phyloP scores from a whole-genome alignment of 1,140 invertebrate species.

The Drosophila chauvacae region DNA sequence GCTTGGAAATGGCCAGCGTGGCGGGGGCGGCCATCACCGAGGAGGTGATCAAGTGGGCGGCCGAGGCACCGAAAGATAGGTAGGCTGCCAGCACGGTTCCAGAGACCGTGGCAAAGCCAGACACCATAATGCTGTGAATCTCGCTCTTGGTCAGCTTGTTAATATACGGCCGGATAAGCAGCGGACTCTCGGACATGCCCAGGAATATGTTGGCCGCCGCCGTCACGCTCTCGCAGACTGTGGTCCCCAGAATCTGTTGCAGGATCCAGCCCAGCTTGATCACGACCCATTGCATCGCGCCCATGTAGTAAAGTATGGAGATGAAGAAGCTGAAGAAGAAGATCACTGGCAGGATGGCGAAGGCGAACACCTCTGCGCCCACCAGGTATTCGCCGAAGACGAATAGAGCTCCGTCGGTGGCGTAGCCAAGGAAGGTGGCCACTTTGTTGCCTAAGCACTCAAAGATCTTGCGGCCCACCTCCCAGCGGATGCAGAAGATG shows the following conservation, averaged over 20 bases:
- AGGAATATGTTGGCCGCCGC: slow-evolving; percentile 96
- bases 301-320: slow-evolving; percentile 94
- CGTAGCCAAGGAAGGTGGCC: slow-evolving; percentile 91
- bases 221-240: slow-evolving; percentile 95
- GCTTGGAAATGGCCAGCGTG: slow-evolving; percentile 94
- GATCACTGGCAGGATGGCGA: slow-evolving; percentile 93
- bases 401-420: slow-evolving; percentile 91
- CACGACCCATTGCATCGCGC: slow-evolving; percentile 94
- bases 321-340: slow-evolving; percentile 96
- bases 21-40: slow-evolving; percentile 98
- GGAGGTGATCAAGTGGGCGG: slow-evolving; percentile 93
- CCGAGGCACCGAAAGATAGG: slow-evolving; percentile 94
- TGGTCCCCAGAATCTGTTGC: slow-evolving; percentile 91
- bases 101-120: slow-evolving; percentile 97
- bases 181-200: slow-evolving; percentile 95
- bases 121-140: slow-evolving; percentile 96
- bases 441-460: slow-evolving; percentile 92
- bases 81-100: slow-evolving; percentile 96
- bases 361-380: slow-evolving; percentile 89
- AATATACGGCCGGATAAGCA: slow-evolving; percentile 95
- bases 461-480: slow-evolving; percentile 90
- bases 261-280: slow-evolving; percentile 92
- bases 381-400: slow-evolving; percentile 92
- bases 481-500: slow-evolving; percentile 93
- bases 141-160: slow-evolving; percentile 93